Conservation (phyloP, 2,888 invertebrate genomes). For the Unio pictorum region DNA sequence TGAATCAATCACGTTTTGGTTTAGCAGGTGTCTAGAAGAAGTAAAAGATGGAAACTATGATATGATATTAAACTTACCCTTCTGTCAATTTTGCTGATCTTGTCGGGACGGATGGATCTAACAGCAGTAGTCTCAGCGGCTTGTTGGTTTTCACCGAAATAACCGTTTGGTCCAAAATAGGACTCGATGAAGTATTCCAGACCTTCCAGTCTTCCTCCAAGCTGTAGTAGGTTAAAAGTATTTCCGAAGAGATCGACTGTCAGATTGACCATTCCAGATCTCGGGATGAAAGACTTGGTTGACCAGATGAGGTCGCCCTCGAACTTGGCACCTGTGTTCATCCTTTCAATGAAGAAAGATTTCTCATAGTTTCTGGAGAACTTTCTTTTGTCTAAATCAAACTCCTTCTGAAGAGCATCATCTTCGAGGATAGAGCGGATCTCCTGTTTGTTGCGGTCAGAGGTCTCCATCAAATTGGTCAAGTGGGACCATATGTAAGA, state of each 20-base stretch:
- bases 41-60: not conserved
- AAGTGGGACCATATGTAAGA: slow-evolving; percentile 96
- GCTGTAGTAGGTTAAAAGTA: slow-evolving; percentile 87
- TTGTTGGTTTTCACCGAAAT: slow-evolving; percentile 72
- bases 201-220: slow-evolving; percentile 89
- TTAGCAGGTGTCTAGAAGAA: too few relatives aligned
- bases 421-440: slow-evolving; percentile 90
- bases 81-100: slow-evolving; percentile 37
- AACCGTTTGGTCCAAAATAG: slow-evolving; percentile 79
- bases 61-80: slow-evolving; percentile 23
- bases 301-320: slow-evolving; percentile 70
- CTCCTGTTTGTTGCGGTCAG: slow-evolving; percentile 86
- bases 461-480: slow-evolving; percentile 87
- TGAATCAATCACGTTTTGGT: too few relatives aligned
- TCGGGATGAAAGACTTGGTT: slow-evolving; percentile 66
- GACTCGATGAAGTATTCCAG: slow-evolving; percentile 88
- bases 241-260: slow-evolving; percentile 78
- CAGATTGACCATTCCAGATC: slow-evolving; percentile 68
- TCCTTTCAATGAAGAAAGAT: slow-evolving; percentile 84
- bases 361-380: slow-evolving; percentile 93
- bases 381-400: slow-evolving; percentile 88
- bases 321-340: slow-evolving; percentile 76
- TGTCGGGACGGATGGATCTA: slow-evolving; percentile 34
- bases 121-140: slow-evolving; percentile 31
- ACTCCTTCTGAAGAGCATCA: slow-evolving; percentile 84